phyloP scores from a whole-genome alignment of 2,888 invertebrate genomes.

The Aspidapion aeneum region DNA sequence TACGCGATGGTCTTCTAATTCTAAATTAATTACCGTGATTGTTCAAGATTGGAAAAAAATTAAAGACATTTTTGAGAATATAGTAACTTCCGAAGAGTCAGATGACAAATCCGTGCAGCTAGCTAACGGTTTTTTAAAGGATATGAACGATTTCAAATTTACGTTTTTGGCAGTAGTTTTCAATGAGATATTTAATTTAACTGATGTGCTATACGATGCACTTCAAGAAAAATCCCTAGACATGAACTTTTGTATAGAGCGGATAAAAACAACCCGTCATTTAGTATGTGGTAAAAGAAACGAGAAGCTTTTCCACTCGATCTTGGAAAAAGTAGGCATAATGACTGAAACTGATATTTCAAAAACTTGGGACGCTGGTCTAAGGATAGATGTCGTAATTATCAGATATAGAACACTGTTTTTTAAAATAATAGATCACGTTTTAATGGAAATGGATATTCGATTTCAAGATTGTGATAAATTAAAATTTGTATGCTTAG shows the following conservation, averaged over 20 bases:
- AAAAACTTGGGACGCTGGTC: neutral
- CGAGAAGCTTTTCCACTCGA: conserved; percentile 10
- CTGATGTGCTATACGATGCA: conserved; percentile 21
- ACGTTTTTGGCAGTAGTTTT: conserved; percentile 25
- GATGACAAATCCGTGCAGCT: conserved; percentile 24
- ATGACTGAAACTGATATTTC: conserved; percentile 7
- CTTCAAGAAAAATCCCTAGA: conserved; percentile 26
- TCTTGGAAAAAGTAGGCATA: conserved; percentile 10
- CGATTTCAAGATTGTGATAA: conserved; percentile 12
- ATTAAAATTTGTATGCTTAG: conserved; percentile 9
- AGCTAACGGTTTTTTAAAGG: conserved; percentile 23
- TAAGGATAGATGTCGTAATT: neutral
- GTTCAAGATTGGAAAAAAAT: conserved; percentile 26
- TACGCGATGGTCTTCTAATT: conserved; percentile 24
- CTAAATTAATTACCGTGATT: conserved; percentile 21
- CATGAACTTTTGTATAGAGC: conserved; percentile 25
- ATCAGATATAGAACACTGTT: neutral
- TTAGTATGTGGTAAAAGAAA: conserved; percentile 14
- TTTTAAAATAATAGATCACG: conserved; percentile 7
- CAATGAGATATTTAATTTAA: conserved; percentile 25
- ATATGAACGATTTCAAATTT: conserved; percentile 28
- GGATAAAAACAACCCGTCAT: conserved; percentile 16
- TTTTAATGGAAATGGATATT: conserved; percentile 10
- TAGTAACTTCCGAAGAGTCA: conserved; percentile 19
- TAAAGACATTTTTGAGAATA: conserved; percentile 25